Conservation (phyloP, 2,797 vertebrate genomes). For the Darevskia nairensis region DNA sequence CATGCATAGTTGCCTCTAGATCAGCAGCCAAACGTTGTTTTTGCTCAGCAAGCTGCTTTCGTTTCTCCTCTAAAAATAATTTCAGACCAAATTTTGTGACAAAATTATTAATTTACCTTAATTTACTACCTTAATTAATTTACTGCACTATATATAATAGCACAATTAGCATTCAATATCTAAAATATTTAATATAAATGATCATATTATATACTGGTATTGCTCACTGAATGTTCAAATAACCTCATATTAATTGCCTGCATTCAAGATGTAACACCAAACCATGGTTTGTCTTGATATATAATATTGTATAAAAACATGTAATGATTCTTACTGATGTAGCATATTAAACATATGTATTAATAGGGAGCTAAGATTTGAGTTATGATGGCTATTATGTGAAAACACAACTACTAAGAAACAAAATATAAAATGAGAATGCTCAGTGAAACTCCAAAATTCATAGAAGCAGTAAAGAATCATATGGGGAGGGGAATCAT, state of each 20-base stretch:
- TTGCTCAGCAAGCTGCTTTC: conserved; percentile 8
- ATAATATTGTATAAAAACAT: background rate
- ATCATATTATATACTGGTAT: background rate
- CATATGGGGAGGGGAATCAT: too few relatives aligned
- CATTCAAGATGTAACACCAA: background rate
- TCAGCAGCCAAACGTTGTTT: conserved; percentile 16
- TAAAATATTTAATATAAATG: background rate
- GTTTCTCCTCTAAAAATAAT: conserved; percentile 17
- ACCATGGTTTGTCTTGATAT: background rate
- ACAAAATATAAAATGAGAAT: too few relatives aligned
- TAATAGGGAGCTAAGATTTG: too few relatives aligned
- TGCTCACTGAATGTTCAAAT: background rate
- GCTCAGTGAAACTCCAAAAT: too few relatives aligned
- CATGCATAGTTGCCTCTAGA: conserved; percentile 11
- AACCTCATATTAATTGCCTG: background rate
- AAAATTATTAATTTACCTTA: background rate
- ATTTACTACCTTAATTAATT: background rate
- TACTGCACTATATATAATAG: background rate
- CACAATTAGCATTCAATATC: background rate
- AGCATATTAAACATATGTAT: too few relatives aligned
- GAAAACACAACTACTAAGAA: too few relatives aligned
- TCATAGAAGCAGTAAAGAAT: too few relatives aligned
- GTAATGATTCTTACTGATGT: too few relatives aligned
- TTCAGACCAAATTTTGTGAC: background rate
- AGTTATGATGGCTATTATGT: too few relatives aligned